phyloP scores from a whole-genome alignment of 2,888 invertebrate genomes.

The Erannis defoliaria region DNA sequence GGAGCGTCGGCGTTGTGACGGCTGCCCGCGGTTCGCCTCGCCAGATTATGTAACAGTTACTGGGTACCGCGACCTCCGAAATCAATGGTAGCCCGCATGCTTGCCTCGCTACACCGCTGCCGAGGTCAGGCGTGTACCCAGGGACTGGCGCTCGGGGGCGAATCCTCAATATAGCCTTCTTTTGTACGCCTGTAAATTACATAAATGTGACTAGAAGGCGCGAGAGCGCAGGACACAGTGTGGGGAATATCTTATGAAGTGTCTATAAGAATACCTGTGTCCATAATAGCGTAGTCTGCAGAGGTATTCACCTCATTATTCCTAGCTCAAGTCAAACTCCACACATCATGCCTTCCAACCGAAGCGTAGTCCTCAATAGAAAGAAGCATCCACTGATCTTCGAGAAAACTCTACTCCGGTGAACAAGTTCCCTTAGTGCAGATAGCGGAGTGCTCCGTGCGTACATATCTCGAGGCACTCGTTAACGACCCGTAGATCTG shows the following conservation, averaged over 20 bases:
- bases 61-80: constrained; percentile 37
- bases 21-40: no score
- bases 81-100: constrained; percentile 46
- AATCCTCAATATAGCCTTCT: neutral
- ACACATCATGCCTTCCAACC: no score
- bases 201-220: no score
- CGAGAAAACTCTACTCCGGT: neutral
- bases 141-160: neutral
- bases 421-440: neutral
- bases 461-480: constrained; percentile 4
- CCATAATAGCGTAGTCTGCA: no score
- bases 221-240: no score
- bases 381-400: neutral
- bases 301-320: no score
- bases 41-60: constrained; percentile 13
- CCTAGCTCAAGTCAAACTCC: no score
- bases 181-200: no score
- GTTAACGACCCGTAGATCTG: neutral
- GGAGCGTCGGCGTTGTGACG: no score
- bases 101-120: constrained; percentile 18
- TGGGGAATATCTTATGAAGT: no score
- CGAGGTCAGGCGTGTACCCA: constrained; percentile 9
- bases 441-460: neutral
- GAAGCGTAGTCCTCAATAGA: no score
- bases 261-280: no score